Evolutionary conservation across 92 coral and sea anemone genomes (phyloP).

Genomic region (Muricea muricata): DNA sequence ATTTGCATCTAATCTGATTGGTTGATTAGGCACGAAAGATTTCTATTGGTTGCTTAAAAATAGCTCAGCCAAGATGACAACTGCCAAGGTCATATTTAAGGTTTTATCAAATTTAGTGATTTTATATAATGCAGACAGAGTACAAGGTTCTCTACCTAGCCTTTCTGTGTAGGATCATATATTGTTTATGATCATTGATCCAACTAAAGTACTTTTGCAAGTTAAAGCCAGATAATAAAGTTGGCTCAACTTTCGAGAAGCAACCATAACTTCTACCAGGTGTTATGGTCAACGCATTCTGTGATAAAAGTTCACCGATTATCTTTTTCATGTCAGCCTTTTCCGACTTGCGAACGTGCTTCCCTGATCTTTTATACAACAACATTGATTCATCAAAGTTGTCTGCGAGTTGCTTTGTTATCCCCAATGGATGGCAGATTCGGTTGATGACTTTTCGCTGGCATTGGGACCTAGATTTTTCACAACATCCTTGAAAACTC

Average conservation of each 20-base stretch:
- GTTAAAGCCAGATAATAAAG: constrained; percentile 44
- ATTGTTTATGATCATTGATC: constrained; percentile 63
- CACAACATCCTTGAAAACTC: constrained; percentile 26
- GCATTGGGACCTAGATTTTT: constrained; percentile 32
- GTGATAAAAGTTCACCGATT: constrained; percentile 54
- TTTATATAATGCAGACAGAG: too few relatives aligned
- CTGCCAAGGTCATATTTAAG: too few relatives aligned
- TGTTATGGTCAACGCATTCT: constrained; percentile 38
- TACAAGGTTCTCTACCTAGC: constrained; percentile 32
- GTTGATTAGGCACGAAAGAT: too few relatives aligned
- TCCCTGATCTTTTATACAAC: constrained; percentile 53
- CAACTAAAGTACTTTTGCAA: constrained; percentile 43
- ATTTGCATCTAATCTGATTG: background rate
- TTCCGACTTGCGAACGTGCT: constrained; percentile 42
- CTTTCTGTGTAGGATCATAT: constrained; percentile 45
- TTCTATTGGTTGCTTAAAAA: too few relatives aligned
- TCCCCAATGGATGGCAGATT: background rate
- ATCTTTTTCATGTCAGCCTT: constrained; percentile 49
- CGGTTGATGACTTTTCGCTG: constrained; percentile 39
- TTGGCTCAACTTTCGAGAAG: constrained; percentile 40
- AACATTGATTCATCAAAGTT: constrained; percentile 43
- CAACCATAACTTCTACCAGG: constrained; percentile 54
- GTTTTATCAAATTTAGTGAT: too few relatives aligned
- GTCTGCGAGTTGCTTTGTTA: constrained; percentile 40
- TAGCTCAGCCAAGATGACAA: too few relatives aligned